These are phyloP conservation scores for Xanthorhoe designata DNA, from an alignment of 2,888 invertebrate genomes.

Conservation along the genomic window DNA sequence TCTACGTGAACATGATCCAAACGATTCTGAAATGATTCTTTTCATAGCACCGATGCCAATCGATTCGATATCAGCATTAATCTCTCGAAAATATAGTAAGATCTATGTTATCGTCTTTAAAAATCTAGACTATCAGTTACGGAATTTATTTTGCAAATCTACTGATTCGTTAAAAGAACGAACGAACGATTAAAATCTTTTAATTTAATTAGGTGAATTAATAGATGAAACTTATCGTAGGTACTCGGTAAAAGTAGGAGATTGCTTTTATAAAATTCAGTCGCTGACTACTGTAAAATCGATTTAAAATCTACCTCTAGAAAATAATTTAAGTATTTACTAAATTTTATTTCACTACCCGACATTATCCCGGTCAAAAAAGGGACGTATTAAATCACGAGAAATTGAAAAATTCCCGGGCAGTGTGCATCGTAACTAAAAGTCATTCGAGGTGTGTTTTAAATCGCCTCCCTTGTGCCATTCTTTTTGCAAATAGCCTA, in stretches of 20 bases:
- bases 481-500: conserved; percentile 72
- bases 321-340: conserved; percentile 81
- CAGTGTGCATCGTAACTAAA: conserved; percentile 69
- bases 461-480: conserved; percentile 83
- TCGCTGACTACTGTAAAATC: conserved; percentile 82
- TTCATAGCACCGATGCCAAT: conserved; percentile 80
- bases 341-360: conserved; percentile 67
- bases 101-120: conserved; percentile 70
- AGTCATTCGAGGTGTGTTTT: conserved; percentile 57
- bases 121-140: conserved; percentile 57
- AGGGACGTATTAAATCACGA: conserved; percentile 59
- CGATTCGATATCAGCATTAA: conserved; percentile 66
- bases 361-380: conserved; percentile 59
- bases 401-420: conserved; percentile 61
- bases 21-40: conserved; percentile 64
- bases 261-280: conserved; percentile 82
- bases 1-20: conserved; percentile 70
- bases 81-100: conserved; percentile 64
- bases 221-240: conserved; percentile 72
- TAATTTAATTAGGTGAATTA: conserved; percentile 60
- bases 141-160: conserved; percentile 40
- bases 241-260: conserved; percentile 75
- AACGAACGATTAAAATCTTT: conserved; percentile 61
- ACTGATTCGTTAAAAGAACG: too few species aligned
- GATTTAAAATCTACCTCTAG: conserved; percentile 77